Conservation (phyloP, 2,113 vertebrate genomes). For the Delphinus delphis region DNA sequence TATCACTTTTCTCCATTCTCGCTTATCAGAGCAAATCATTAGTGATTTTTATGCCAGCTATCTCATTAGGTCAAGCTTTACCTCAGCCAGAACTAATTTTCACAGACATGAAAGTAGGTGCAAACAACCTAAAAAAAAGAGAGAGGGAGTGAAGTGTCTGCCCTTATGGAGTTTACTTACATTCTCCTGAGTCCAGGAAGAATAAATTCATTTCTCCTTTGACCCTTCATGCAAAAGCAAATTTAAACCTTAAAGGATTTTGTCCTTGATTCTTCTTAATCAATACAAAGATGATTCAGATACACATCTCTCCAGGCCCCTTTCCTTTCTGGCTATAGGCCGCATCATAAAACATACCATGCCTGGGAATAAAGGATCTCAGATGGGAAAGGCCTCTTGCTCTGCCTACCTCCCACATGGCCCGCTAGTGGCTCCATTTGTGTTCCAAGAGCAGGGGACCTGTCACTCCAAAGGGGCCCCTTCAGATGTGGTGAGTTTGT, state of each 20-base stretch:
- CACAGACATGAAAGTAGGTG: constrained; percentile 35
- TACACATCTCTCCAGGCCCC: background rate
- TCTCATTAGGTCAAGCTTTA: background rate
- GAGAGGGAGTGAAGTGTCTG: background rate
- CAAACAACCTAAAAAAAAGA: background rate
- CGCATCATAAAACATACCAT: background rate
- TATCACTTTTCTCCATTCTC: background rate
- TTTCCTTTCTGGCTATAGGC: background rate
- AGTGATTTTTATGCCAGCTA: constrained; percentile 27
- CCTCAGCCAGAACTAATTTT: background rate
- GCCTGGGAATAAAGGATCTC: background rate
- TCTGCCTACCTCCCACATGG: background rate
- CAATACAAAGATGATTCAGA: background rate
- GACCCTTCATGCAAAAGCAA: background rate
- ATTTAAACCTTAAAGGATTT: background rate
- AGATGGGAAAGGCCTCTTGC: background rate
- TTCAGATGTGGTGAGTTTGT: background rate
- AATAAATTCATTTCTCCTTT: background rate
- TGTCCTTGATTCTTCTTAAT: background rate
- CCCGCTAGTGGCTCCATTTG: background rate
- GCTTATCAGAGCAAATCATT: constrained; percentile 34
- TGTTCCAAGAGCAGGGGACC: background rate
- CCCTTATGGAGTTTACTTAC: background rate
- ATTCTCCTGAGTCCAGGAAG: background rate
- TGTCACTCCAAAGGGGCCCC: background rate